Evolutionary conservation across 2,113 vertebrate species (phyloP).

Genomic region (Chaenogobius annularis): DNA sequence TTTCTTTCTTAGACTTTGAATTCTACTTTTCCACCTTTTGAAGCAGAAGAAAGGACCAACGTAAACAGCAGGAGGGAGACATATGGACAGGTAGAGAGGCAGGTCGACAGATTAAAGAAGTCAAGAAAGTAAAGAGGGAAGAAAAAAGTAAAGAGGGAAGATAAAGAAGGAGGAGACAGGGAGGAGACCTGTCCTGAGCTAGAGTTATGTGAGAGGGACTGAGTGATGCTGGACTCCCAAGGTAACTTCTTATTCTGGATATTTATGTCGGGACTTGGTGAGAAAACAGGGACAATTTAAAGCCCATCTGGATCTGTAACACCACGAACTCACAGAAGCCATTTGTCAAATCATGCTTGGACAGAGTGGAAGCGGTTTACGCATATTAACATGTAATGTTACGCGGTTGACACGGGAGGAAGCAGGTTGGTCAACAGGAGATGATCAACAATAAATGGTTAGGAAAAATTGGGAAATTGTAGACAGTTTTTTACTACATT

Average conservation of each 20-base stretch:
- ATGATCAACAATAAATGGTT: too few species aligned
- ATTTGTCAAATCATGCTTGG: constrained; percentile 32
- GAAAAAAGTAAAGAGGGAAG: constrained; percentile 29
- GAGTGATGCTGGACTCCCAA: constrained; percentile 53
- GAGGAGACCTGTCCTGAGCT: constrained; percentile 35
- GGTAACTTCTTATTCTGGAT: constrained; percentile 56
- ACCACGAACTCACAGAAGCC: constrained; percentile 44
- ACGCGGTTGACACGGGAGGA: constrained; percentile 15
- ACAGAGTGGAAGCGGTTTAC: constrained; percentile 10
- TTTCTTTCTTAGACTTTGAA: background rate
- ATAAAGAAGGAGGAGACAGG: constrained; percentile 16
- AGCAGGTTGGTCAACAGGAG: background rate
- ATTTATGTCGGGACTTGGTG: constrained; percentile 61
- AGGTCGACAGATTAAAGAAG: constrained; percentile 13
- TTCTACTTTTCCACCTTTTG: background rate
- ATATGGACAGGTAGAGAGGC: constrained; percentile 9
- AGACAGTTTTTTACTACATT: too few species aligned
- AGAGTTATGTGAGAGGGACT: constrained; percentile 48
- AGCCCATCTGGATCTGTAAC: constrained; percentile 61
- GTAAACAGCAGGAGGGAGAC: constrained; percentile 12
- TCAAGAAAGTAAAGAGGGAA: constrained; percentile 28
- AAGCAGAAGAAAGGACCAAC: constrained; percentile 9
- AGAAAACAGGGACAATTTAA: constrained; percentile 56
- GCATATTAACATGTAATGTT: constrained; percentile 16
- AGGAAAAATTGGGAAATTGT: background rate